Evolutionary conservation across 2,888 invertebrate species (phyloP), one percentile per base, ranked within the genome.

Genomic region (Torymus auratus): DNA sequence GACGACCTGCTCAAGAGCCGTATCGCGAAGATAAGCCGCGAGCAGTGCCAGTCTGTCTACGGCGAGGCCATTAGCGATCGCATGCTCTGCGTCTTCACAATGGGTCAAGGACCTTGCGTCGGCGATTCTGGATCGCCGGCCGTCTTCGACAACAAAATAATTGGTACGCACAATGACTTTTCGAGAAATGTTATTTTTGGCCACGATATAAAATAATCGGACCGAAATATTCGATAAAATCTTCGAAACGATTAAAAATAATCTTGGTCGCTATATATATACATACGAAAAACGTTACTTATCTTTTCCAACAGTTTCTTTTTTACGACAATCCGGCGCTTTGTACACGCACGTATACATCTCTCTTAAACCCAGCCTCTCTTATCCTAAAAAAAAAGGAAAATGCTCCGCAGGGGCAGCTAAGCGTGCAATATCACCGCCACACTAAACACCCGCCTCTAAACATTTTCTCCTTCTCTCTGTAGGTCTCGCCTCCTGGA

Each of bases 81-180:
- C 15, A 87, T 86, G 85, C 86, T 88, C 74, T 88, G 88, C 74
- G 80, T 84, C 4, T 81, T 83, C 69, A 77, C 74, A 10, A 52
- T 76, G 14, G 81, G 78, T 1, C 75, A 69, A 13, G 86, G 85
- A 2, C 85, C 87, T 7, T 88, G 88, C 82, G 80, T 88, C 23
- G 88, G 88, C 0, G 88, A 88, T 70, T 86, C 88, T 1, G 88
- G 88, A 3, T 85, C 88, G 4, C 85, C 87, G 7, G 86, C 86
- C 0, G 58, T 85, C 14, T 58, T 73, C 58, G 61, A 86, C 13
- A 74, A 80, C 41, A 81, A 80, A 1, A 69, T 88, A 56, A 83
- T 86, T 60, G 88, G 88, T 86, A 82, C 80, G 41, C 15, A 13
- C 52, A 20, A 62, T 68, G 3, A 12, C 1, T n/a, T 5, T 20